A percentile compares a stretch with the other conserved stretches of the same genome.
Evolutionary conservation across 2,113 vertebrate genomes (phyloP).

Genomic region (Glaucomys volans): DNA sequence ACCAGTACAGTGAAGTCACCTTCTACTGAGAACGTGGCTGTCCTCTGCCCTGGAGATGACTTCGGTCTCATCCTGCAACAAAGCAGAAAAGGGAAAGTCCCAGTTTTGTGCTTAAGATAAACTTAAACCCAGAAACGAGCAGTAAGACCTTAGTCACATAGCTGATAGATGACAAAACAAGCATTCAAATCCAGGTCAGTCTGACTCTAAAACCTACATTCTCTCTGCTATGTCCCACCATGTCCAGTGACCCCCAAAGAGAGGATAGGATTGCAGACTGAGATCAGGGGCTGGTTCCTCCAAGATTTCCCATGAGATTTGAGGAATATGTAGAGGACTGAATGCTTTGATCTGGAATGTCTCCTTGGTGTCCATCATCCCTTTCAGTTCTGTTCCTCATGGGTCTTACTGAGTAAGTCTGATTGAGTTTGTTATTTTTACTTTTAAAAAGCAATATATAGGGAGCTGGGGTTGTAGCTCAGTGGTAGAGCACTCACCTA

Average conservation of each 20-base stretch:
- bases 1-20: neutral
- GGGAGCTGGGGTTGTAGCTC: neutral
- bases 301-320: neutral
- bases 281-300: neutral
- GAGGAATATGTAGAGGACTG: neutral
- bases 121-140: neutral
- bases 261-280: neutral
- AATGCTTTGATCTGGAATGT: neutral
- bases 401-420: neutral
- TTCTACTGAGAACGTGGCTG: neutral
- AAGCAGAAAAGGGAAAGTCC: neutral
- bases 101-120: neutral
- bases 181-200: neutral
- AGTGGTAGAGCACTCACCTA: too few relatives aligned
- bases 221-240: accelerated
- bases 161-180: neutral
- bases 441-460: neutral
- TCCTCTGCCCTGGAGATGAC: neutral
- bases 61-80: neutral
- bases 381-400: neutral
- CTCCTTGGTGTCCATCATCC: too few relatives aligned
- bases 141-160: neutral
- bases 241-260: neutral
- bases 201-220: neutral
- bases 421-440: neutral